Base-by-base conservation (phyloP, 2,888 invertebrate species). In the Acanthosoma haemorrhoidale region DNA sequence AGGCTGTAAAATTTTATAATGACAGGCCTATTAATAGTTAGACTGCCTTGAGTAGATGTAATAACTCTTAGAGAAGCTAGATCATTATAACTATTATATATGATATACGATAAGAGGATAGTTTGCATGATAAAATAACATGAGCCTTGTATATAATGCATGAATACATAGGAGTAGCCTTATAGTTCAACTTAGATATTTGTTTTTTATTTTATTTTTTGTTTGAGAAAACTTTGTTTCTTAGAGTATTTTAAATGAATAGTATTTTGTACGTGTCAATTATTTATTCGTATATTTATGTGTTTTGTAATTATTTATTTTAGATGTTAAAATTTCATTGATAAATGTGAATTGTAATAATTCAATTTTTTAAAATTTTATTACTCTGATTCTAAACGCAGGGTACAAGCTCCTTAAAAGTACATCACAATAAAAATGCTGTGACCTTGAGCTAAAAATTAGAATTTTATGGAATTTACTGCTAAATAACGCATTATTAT, bases 1-100 rank as follows among this genome's bases (percentile, higher is more conserved):
- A 64, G 64, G 64, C 64, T 64, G 64, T 64, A 64, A 64, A 41
- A 64, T 64, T 64, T 64, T 64, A 64, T 64, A 64, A 64, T 64
- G 64, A 64, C 64, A 64, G 64, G 64, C 64, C 64, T 64, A 64
- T 64, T 64, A 38, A 38, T 64, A 64, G 64, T 64, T 64, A 64
- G 64, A 64, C 64, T 64, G 64, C 64, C 64, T 64, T 64, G 29
- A 41, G 64, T 64, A 64, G 64, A 36, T 36, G 36, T 64, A 41
- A 64, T 41, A 61, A 61, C 39, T 41, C 29, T 41, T 64, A 64
- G 64, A 64, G 36, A 64, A 41, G 64, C 64, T 64, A 64, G 64
- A 39, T 64, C 41, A 29, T 25, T 64, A 64, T 64, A 29, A 41
- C 29, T 25, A 41, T 31, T 25, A 38, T 15, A 41, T 41, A 64